A percentile compares a stretch with the other conserved stretches of the same genome.
phyloP scores from a whole-genome alignment of 2,797 vertebrate species.

The Mormyrus proboscirostris region DNA sequence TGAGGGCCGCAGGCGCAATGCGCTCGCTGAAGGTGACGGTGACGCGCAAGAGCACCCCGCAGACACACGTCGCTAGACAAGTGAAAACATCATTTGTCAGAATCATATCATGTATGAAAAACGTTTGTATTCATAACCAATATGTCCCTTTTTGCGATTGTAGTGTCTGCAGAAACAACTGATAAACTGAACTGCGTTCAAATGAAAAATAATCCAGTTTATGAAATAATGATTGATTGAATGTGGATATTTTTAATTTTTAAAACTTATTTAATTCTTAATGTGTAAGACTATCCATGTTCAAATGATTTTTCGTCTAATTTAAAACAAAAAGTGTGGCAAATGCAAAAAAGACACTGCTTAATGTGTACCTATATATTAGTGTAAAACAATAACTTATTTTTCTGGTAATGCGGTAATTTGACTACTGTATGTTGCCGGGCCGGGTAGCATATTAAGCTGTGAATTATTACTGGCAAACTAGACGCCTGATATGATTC shows the following conservation, averaged over 20 bases:
- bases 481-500: background rate
- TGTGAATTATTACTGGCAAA: background rate
- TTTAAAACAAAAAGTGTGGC: background rate
- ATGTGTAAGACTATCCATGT: background rate
- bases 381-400: background rate
- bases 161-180: background rate
- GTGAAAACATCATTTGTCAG: background rate
- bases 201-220: background rate
- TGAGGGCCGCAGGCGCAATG: background rate
- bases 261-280: background rate
- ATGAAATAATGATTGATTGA: background rate
- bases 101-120: background rate
- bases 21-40: background rate
- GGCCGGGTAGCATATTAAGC: background rate
- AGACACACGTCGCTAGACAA: background rate
- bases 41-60: background rate
- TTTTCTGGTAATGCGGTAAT: background rate
- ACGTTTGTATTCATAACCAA: background rate
- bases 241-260: background rate
- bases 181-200: background rate
- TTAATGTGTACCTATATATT: background rate
- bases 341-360: background rate
- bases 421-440: background rate
- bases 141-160: background rate
- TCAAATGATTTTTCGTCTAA: background rate